Evolutionary conservation across 53 echinoderm and acorn worm species (phyloP), one percentile per base, ranked within the genome.

Genomic region (Zoroaster sp.): DNA sequence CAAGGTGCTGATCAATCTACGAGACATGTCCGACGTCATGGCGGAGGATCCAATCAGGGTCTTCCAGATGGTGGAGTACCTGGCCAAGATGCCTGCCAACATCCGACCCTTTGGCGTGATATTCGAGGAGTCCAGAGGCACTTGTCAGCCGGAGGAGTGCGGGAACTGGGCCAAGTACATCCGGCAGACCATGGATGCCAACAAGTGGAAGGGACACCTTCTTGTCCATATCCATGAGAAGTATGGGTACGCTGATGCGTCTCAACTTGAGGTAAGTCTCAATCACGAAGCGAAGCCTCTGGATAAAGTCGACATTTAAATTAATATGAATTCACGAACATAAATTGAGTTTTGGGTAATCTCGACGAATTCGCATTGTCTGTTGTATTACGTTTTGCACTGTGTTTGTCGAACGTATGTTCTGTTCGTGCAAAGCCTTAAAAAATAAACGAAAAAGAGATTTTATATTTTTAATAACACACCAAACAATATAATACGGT

Each of bases 181-280:
- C 80, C 88, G 88, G 6, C 79, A 73, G 44, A 55, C 72, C 42
- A 92, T 92, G 92, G 40, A 88, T 13, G 42, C 31, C 3, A 23
- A 89, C 63, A 35, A 81, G 0, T 92, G 88, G 88, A 11, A 80
- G 4, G 92, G 88, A 25, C 49, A 92, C 8, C 40, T 92, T 18
- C 46, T 92, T 39, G 70, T 92, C 13, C 92, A 92, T 49, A 43
- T 89, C 4, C 92, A 92, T 37, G 88, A 92, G 88, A 78, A 92
- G 80, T 92, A 37, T 34, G 92, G 92, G 7, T 92, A 72, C 41
- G 51, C 49, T 18, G 88, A 92, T 41, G 30, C 88, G 11, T 14
- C 80, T 15, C 40, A 55, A 18, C 89, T 92, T 20, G 73, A 92
- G 80, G 92, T 92, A 12, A 75, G 87, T 32, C 46, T n/a, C n/a